Evolutionary conservation across 2,797 vertebrate genomes (phyloP).

Genomic region (Leuciscus waleckii): DNA sequence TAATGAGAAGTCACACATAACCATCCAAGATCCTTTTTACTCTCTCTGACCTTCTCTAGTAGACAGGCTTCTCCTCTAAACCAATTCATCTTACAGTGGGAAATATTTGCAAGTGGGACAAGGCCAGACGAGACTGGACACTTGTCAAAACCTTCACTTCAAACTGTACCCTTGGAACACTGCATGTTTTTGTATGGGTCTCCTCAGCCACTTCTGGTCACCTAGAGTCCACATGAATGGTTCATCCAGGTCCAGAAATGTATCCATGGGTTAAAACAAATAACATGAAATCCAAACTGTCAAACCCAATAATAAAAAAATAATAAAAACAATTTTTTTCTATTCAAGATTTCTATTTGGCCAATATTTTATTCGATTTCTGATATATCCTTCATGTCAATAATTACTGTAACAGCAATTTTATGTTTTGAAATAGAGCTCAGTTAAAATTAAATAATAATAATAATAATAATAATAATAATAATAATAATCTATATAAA

Average conservation of each 20-base stretch:
- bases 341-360: not conserved
- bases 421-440: not conserved
- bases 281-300: not conserved
- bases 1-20: slow-evolving; percentile 63
- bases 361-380: not conserved
- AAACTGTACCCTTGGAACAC: slow-evolving; percentile 1
- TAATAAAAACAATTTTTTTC: too few relatives aligned
- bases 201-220: slow-evolving; percentile 26
- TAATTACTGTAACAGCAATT: not conserved
- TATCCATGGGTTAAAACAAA: not conserved
- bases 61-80: slow-evolving; percentile 27
- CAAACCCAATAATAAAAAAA: not conserved
- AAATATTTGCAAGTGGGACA: slow-evolving; percentile 50
- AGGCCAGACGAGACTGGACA: slow-evolving; percentile 46
- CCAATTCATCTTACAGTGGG: slow-evolving; percentile 48
- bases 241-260: not conserved
- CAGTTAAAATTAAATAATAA: too few relatives aligned
- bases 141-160: slow-evolving; percentile 52
- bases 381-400: not conserved
- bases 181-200: not conserved
- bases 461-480: too few relatives aligned
- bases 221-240: not conserved
- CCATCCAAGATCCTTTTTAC: slow-evolving; percentile 32
- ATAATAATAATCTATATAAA: too few relatives aligned
- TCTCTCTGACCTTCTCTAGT: slow-evolving; percentile 24